These are phyloP conservation scores for Falco punctatus DNA, from an alignment of 2,113 vertebrate species.

Conservation along the genomic window DNA sequence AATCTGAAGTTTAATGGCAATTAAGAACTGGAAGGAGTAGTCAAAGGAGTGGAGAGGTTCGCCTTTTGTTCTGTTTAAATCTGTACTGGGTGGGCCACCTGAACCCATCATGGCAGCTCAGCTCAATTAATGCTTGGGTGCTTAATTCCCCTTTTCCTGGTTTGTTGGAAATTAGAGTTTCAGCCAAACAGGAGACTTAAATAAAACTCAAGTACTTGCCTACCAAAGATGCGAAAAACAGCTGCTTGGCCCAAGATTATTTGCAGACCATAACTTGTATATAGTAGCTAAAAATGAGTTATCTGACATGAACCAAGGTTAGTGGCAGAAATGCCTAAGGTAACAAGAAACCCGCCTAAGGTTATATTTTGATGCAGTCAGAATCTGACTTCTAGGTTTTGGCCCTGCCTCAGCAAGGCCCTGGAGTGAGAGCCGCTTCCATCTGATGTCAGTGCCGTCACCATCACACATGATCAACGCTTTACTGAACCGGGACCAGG, in stretches of 20 bases:
- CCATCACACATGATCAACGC: neutral
- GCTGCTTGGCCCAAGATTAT: neutral
- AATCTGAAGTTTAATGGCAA: neutral
- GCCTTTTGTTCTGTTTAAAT: neutral
- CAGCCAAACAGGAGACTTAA: neutral
- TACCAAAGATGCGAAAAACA: neutral
- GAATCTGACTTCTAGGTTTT: neutral
- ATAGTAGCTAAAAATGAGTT: neutral
- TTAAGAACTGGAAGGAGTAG: neutral
- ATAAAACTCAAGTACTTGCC: neutral
- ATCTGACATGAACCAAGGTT: neutral
- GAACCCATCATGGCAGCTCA: neutral
- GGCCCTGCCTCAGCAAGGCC: neutral
- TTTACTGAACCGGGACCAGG: neutral
- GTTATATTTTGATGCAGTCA: neutral
- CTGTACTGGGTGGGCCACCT: neutral
- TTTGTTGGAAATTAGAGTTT: neutral
- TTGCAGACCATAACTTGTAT: neutral
- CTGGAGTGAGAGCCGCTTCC: fast-evolving
- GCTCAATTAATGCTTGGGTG: neutral
- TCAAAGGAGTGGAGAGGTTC: neutral
- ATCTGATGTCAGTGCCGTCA: neutral
- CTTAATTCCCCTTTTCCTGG: neutral
- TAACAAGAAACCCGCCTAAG: neutral
- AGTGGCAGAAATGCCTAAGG: neutral